Conservation (phyloP, 1,140 invertebrate genomes). For the Popillia japonica region DNA sequence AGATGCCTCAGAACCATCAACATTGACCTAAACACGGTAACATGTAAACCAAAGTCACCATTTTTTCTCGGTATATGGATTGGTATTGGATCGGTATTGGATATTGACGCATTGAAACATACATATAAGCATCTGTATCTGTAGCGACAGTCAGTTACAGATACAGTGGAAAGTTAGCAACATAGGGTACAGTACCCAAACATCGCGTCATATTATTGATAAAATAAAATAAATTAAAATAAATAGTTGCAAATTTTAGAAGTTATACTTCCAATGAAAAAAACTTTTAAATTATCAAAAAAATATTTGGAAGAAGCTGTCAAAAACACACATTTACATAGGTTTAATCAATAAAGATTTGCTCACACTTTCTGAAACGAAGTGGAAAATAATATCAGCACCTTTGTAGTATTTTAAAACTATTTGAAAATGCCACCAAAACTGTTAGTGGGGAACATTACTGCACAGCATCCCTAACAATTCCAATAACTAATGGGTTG, state of each 20-base stretch:
- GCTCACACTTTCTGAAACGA: conserved; percentile 46
- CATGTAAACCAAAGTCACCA: conserved; percentile 25
- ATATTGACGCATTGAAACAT: no score
- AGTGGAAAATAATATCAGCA: conserved; percentile 50
- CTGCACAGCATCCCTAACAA: conserved; percentile 48
- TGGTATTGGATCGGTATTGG: no score
- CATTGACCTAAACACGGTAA: conserved; percentile 22
- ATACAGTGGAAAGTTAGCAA: no score
- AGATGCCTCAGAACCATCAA: conserved; percentile 13
- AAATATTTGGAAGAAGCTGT: conserved; percentile 36
- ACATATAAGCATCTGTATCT: no score
- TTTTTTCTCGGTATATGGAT: no score
- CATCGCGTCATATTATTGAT: no score
- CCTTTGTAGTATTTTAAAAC: conserved; percentile 46
- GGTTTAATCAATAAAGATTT: conserved; percentile 54
- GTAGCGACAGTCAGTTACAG: no score
- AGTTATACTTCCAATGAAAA: conserved; percentile 45
- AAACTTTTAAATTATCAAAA: conserved; percentile 47
- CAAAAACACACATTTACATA: no score
- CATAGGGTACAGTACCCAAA: no score
- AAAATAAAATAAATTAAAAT: no score
- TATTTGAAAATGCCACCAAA: conserved; percentile 50
- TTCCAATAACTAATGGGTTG: conserved; percentile 42
- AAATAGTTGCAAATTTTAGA: no score
- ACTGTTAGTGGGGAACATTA: conserved; percentile 50